Percentiles rank a stretch among this genome's conserved stretches.
phyloP scores from a whole-genome alignment of 92 coral and sea anemone species.

The Umimayanthus kanabou region DNA sequence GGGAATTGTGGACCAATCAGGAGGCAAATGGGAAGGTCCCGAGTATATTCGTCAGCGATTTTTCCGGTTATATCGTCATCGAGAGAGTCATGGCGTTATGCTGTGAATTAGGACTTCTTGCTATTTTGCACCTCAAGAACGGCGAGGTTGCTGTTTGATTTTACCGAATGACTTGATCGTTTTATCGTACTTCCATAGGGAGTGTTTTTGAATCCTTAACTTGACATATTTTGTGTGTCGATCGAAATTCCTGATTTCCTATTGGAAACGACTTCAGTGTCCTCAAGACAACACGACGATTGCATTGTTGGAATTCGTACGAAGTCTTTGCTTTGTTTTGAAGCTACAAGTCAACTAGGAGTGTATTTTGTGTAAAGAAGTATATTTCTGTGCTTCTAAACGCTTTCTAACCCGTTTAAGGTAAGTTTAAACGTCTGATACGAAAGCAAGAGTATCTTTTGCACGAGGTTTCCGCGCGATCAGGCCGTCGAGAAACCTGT shows the following conservation, averaged over 20 bases:
- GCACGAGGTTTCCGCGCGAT: conserved; percentile 43
- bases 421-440: conserved; percentile 51
- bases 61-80: conserved; percentile 51
- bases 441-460: conserved; percentile 11
- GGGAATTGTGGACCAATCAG: conserved; percentile 33
- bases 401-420: conserved; percentile 75
- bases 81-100: conserved; percentile 46
- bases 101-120: conserved; percentile 34
- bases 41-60: conserved; percentile 47
- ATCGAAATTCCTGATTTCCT: conserved; percentile 79
- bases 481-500: conserved; percentile 41
- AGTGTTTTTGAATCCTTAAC: conserved; percentile 71
- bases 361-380: conserved; percentile 76
- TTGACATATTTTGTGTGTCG: conserved; percentile 93
- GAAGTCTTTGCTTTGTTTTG: conserved; percentile 83
- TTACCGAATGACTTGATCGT: conserved; percentile 74
- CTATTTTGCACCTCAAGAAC: neutral
- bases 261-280: conserved; percentile 84
- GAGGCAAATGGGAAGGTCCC: conserved; percentile 38
- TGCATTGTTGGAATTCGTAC: conserved; percentile 65
- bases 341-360: conserved; percentile 74
- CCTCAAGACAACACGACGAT: conserved; percentile 64
- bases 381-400: conserved; percentile 67
- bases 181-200: conserved; percentile 97
- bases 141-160: conserved; percentile 14